These are phyloP conservation scores for Cetoscarus ocellatus DNA, from an alignment of 2,797 vertebrate species.

Conservation along the genomic window DNA sequence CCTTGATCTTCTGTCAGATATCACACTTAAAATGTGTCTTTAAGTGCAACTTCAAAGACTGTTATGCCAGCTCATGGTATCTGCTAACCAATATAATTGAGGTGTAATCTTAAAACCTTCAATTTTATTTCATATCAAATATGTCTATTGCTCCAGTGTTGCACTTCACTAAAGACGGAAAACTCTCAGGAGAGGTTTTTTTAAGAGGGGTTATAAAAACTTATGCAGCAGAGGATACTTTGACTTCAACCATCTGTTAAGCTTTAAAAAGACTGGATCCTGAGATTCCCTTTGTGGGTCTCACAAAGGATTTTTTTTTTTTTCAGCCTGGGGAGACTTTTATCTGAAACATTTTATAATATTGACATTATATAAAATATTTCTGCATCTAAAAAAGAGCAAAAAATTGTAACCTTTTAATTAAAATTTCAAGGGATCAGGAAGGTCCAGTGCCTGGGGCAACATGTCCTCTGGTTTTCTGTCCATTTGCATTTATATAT, in stretches of 20 bases:
- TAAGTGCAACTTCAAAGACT: too few relatives aligned
- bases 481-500: too few relatives aligned
- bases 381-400: neutral
- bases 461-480: too few relatives aligned
- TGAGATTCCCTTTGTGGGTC: constrained; percentile 3
- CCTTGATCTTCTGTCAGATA: too few relatives aligned
- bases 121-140: neutral
- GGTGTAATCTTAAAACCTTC: neutral
- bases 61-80: too few relatives aligned
- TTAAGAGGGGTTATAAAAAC: neutral
- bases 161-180: neutral
- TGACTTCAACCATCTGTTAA: constrained; percentile 7
- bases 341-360: neutral
- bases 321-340: neutral
- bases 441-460: too few relatives aligned
- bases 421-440: too few relatives aligned
- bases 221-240: neutral
- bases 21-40: too few relatives aligned
- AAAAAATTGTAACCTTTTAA: too few relatives aligned
- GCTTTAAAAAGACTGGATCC: neutral
- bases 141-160: neutral
- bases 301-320: neutral
- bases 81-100: too few relatives aligned
- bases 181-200: neutral
- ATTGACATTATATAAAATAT: neutral